phyloP scores from a whole-genome alignment of 2,113 vertebrate genomes.

The Cebidichthys violaceus region DNA sequence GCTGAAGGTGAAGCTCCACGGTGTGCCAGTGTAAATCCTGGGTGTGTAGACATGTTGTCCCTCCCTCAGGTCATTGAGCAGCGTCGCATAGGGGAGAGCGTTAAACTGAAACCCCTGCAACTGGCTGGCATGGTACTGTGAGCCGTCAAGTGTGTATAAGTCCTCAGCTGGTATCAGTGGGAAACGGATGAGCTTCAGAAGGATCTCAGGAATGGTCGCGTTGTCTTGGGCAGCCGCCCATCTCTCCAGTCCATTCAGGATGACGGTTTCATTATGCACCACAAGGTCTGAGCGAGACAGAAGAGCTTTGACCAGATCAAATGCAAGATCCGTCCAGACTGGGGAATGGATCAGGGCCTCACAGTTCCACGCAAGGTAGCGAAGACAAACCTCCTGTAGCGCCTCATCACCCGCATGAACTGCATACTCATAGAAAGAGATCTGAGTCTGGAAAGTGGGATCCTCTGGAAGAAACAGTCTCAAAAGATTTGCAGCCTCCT shows the following conservation, averaged over 20 bases:
- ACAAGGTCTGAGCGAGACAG: conserved; percentile 72
- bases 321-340: conserved; percentile 43
- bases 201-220: background rate
- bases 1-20: conserved; percentile 71
- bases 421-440: conserved; percentile 65
- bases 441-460: conserved; percentile 39
- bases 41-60: conserved; percentile 45
- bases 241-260: conserved; percentile 69
- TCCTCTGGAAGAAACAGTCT: conserved; percentile 68
- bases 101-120: conserved; percentile 81
- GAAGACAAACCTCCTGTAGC: conserved; percentile 67
- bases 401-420: conserved; percentile 27
- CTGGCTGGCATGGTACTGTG: conserved; percentile 34
- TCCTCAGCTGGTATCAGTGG: conserved; percentile 74
- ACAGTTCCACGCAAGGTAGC: conserved; percentile 75
- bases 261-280: conserved; percentile 66
- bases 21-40: conserved; percentile 70
- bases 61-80: conserved; percentile 45
- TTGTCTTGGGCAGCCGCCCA: conserved; percentile 56
- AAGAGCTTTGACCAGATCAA: conserved; percentile 47
- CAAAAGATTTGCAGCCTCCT: conserved; percentile 60
- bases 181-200: conserved; percentile 72
- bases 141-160: conserved; percentile 65
- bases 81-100: conserved; percentile 46
- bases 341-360: conserved; percentile 47